Base-by-base conservation (phyloP, 2,797 vertebrate genomes). In the Gallinago nigripennis region DNA sequence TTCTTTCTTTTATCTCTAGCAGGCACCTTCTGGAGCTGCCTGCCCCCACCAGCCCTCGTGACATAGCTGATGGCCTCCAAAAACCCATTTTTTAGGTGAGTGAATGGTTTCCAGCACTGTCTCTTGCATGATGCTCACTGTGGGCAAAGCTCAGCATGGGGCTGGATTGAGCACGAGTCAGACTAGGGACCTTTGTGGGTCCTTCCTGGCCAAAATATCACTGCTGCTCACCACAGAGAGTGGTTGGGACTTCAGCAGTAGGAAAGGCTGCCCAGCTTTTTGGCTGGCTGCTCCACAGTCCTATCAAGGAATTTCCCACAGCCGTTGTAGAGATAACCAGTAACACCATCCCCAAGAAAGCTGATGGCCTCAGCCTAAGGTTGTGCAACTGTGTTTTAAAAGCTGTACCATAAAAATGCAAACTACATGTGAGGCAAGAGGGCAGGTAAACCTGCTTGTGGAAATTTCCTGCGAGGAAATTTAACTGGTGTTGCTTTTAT, bases 271-370 rank as follows among this genome's bases (percentile, higher is more conserved):
- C n/a, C 46, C 0, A 1, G 6, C 19, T 17, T 16, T n/a, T 30
- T 16, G 23, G 10, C 54, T 2, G 0, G 15, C 35, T 1, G 0
- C 53, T 88, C 53, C 21, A 15, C 35, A 11, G 0, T 0, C 39
- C 57, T 65, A 48, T 25, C 57, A 19, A 23, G 86, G 57, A 71
- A 57, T 53, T 88, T 79, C 65, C 70, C 75, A 4, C 61, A 37
- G 78, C 48, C 69, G 86, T 79, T 68, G 68, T 6, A 8, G 1
- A 2, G 70, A 19, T 27, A 39, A 50, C 19, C 48, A 7, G 50
- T 37, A 77, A 28, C 0, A 0, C 78, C 63, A 61, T 8, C 81
- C 41, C 53, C 25, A 7, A 14, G 35, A 13, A 39, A 58, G 61
- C 6, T 0, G 1, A 27, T 64, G 35, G 27, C 19, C 13, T 1